These are phyloP conservation scores for Pseudopodoces humilis DNA, from an alignment of 2,113 vertebrate species.

Conservation along the genomic window DNA sequence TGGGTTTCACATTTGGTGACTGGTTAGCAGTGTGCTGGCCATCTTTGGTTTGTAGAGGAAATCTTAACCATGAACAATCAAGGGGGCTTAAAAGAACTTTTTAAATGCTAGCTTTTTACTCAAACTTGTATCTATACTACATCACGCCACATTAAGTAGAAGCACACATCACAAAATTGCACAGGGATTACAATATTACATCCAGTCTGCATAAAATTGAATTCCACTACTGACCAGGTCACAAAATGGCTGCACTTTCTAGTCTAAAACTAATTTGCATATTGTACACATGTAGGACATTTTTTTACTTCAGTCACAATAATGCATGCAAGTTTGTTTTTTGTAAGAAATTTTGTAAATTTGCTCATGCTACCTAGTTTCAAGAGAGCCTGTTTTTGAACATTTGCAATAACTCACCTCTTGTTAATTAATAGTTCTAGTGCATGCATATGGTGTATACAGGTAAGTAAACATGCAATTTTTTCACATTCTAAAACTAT, in stretches of 20 bases:
- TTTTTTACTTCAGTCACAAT: conserved; percentile 89
- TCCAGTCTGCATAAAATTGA: conserved; percentile 88
- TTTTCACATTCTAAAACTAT: conserved; percentile 90
- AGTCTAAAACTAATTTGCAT: conserved; percentile 92
- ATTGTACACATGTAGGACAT: conserved; percentile 90
- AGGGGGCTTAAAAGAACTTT: conserved; percentile 77
- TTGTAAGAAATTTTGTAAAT: conserved; percentile 81
- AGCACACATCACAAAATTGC: conserved; percentile 92
- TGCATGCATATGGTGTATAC: conserved; percentile 92
- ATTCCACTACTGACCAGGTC: conserved; percentile 86
- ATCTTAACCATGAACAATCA: conserved; percentile 79
- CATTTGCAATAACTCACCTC: conserved; percentile 80
- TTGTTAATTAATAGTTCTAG: conserved; percentile 82
- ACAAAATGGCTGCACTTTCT: conserved; percentile 88
- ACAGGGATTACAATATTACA: conserved; percentile 93
- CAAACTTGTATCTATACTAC: conserved; percentile 82
- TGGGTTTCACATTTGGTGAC: conserved; percentile 81
- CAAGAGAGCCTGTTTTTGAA: conserved; percentile 78
- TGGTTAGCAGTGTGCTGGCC: conserved; percentile 86
- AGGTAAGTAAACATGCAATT: conserved; percentile 91
- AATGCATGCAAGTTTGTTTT: conserved; percentile 94
- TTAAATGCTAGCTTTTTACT: conserved; percentile 65
- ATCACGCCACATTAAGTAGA: conserved; percentile 86
- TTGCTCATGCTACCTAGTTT: conserved; percentile 92
- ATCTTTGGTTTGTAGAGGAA: conserved; percentile 87